Percentiles rank a stretch among this genome's conserved stretches.
phyloP scores from a whole-genome alignment of 2,888 invertebrate species.

The Sinelater perroti region DNA sequence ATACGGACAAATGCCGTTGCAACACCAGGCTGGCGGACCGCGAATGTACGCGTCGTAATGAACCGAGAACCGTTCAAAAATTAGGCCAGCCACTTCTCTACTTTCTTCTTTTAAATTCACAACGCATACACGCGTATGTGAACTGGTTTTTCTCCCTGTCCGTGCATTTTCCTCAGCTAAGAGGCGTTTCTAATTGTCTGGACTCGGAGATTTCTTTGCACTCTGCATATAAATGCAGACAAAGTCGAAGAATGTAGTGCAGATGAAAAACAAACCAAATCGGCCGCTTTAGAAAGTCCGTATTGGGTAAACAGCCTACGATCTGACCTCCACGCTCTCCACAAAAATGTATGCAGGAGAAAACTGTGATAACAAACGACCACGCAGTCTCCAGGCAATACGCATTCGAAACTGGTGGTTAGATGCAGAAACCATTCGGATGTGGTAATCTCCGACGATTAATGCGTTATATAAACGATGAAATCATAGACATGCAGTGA shows the following conservation, averaged over 20 bases:
- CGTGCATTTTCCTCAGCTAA: neutral
- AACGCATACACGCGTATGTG: constrained; percentile 10
- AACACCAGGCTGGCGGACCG: too few relatives aligned
- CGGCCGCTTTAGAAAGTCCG: constrained; percentile 14
- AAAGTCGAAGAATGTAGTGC: constrained; percentile 1
- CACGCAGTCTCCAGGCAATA: too few relatives aligned
- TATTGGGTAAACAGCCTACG: constrained; percentile 16
- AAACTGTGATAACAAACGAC: constrained; percentile 7
- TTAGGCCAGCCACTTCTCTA: constrained; percentile 22
- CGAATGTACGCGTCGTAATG: too few relatives aligned
- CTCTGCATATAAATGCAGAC: too few relatives aligned
- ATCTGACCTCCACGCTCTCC: constrained; percentile 14
- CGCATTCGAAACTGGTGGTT: too few relatives aligned
- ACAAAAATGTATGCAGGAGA: constrained; percentile 2
- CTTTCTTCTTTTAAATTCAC: constrained; percentile 26
- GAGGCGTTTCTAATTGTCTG: too few relatives aligned
- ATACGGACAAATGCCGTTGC: constrained; percentile 3
- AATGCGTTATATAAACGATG: constrained; percentile 10
- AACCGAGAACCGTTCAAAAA: constrained; percentile 19
- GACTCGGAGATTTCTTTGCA: too few relatives aligned
- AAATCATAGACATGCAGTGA: constrained; percentile 15
- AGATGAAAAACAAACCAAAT: constrained; percentile 11
- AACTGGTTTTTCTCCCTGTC: constrained; percentile 11
- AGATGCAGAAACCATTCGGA: too few relatives aligned
- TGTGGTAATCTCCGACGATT: too few relatives aligned